Percentiles rank a stretch among this genome's conserved stretches.
phyloP scores from a whole-genome alignment of 2,797 vertebrate genomes.

The Helostoma temminkii region DNA sequence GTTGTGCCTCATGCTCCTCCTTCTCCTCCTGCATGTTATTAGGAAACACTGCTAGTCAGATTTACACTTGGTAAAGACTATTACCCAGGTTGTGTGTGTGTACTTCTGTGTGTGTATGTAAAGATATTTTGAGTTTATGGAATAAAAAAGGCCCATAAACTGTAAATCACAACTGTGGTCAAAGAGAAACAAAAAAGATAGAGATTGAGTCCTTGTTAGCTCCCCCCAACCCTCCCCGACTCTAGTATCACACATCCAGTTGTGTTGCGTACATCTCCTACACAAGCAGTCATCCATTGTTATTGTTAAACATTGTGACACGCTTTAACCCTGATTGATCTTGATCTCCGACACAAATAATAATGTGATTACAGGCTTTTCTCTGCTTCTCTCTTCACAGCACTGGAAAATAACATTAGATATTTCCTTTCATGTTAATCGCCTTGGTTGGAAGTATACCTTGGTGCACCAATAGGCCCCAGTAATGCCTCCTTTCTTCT shows the following conservation, averaged over 20 bases:
- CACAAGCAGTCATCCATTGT: conserved; percentile 72
- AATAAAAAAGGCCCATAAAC: conserved; percentile 31
- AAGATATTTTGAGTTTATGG: conserved; percentile 15
- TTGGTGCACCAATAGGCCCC: conserved; percentile 78
- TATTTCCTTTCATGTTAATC: conserved; percentile 87
- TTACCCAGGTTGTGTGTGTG: conserved; percentile 15
- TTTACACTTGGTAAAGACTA: conserved; percentile 52
- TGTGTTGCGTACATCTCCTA: conserved; percentile 56
- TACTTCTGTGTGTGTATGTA: not conserved
- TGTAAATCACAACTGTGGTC: conserved; percentile 44
- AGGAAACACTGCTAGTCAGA: conserved; percentile 67
- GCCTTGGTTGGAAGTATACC: conserved; percentile 83
- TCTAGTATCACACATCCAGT: conserved; percentile 44
- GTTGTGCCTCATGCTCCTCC: conserved; percentile 44
- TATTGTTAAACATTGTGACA: conserved; percentile 75
- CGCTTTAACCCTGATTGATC: conserved; percentile 85
- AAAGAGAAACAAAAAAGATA: conserved; percentile 36
- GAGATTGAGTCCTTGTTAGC: conserved; percentile 28
- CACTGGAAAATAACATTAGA: conserved; percentile 84
- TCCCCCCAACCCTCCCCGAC: not conserved
- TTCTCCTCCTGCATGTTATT: conserved; percentile 72
- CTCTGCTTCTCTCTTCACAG: conserved; percentile 69
- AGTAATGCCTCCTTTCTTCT: conserved; percentile 86
- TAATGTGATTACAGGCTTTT: conserved; percentile 87
- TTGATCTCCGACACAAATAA: conserved; percentile 85